These are phyloP conservation scores for Zaprionus camerounensis DNA, from an alignment of 1,140 invertebrate species.

Conservation along the genomic window DNA sequence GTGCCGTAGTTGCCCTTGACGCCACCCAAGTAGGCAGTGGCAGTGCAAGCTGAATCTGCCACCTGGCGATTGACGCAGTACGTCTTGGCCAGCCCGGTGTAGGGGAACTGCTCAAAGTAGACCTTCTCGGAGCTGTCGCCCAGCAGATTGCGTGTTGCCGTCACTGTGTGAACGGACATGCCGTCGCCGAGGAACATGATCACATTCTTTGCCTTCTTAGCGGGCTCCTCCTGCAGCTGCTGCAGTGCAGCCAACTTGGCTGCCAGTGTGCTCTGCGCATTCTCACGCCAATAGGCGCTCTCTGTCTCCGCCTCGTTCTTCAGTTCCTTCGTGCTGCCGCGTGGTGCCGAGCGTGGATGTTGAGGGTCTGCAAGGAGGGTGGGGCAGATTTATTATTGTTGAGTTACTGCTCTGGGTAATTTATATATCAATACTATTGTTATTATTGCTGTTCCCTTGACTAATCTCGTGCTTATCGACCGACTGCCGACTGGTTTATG, in stretches of 20 bases:
- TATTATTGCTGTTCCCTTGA: background rate
- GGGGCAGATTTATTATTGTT: background rate
- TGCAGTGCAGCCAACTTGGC: constrained; percentile 72
- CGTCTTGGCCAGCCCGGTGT: constrained; percentile 90
- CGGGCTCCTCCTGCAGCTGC: constrained; percentile 70
- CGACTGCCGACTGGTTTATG: background rate
- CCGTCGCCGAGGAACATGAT: constrained; percentile 92
- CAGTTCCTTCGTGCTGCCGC: constrained; percentile 23
- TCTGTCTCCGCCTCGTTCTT: constrained; percentile 59
- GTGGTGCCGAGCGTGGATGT: constrained; percentile 34
- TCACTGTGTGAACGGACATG: constrained; percentile 91
- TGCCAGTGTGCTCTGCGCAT: constrained; percentile 66
- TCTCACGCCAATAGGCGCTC: constrained; percentile 69
- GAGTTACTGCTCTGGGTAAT: background rate
- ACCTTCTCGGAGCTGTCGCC: constrained; percentile 89
- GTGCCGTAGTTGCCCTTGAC: constrained; percentile 92
- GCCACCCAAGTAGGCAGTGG: constrained; percentile 92
- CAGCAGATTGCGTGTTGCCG: constrained; percentile 88
- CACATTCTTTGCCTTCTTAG: constrained; percentile 88
- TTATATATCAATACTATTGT: background rate
- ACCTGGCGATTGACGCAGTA: constrained; percentile 91
- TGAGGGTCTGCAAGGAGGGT: constrained; percentile 53
- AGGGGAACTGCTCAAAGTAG: constrained; percentile 90
- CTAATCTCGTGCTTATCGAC: constrained; percentile 1
- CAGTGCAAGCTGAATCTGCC: constrained; percentile 91